phyloP scores from a whole-genome alignment of 2,113 vertebrate genomes.

The Silurus asotus region DNA sequence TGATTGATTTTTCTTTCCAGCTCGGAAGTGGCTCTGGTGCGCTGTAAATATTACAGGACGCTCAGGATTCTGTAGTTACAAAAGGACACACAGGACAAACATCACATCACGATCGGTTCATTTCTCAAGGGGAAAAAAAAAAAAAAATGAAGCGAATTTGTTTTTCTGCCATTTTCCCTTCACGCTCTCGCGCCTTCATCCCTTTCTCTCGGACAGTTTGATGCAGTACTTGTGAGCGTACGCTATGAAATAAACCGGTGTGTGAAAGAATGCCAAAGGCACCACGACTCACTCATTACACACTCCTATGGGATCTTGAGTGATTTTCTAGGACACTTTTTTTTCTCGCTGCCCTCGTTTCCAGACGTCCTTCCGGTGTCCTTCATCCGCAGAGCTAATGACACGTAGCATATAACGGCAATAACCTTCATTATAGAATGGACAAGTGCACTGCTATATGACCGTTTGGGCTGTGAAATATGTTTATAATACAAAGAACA shows the following conservation, averaged over 20 bases:
- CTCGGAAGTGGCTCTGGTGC: slow-evolving; percentile 64
- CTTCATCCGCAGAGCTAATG: slow-evolving; percentile 51
- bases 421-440: slow-evolving; percentile 35
- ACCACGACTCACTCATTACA: slow-evolving; percentile 62
- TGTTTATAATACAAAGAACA: background rate
- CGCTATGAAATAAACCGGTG: slow-evolving; percentile 12
- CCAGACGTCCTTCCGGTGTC: slow-evolving; percentile 62
- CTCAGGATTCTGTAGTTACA: background rate
- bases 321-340: slow-evolving; percentile 71
- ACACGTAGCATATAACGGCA: slow-evolving; percentile 47
- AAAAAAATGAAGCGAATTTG: no score
- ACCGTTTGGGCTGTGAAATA: background rate
- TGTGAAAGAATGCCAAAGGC: slow-evolving; percentile 42
- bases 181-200: background rate
- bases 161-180: background rate
- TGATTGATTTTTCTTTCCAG: slow-evolving; percentile 68
- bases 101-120: background rate
- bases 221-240: background rate
- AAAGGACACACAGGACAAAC: slow-evolving; percentile 45
- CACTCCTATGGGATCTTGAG: slow-evolving; percentile 64
- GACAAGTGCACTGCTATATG: background rate
- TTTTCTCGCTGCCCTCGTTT: slow-evolving; percentile 57
- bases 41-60: slow-evolving; percentile 67
- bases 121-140: background rate
- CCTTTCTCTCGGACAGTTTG: slow-evolving; percentile 12